Evolutionary conservation across 2,113 vertebrate species (phyloP), one percentile per base, ranked within the genome.

Genomic region (Callospermophilus lateralis): DNA sequence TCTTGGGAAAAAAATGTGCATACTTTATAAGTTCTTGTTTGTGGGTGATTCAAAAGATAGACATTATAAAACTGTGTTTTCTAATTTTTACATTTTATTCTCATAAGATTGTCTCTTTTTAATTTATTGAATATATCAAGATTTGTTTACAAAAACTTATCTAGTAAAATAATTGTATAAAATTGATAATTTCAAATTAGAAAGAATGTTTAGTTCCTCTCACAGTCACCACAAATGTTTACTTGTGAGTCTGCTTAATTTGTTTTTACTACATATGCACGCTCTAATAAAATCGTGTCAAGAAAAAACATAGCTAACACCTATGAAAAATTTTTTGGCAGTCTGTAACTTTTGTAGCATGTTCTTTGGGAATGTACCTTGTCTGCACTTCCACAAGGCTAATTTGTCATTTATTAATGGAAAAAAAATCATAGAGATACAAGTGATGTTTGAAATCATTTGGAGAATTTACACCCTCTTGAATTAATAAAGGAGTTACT

Each of bases 401-500:
- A 42, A 42, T 42, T 42, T 6, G 42, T 42, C 6, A 42, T 42
- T 42, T 42, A 42, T 42, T 42, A 42, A 42, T 6, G 42, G 42
- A 42, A 42, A 42, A n/a, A 42, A 42, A 42, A 42, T 42, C 42
- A 42, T 42, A 42, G 48, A 70, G 86, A 77, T 89, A 17, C 51
- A 95, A 85, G 53, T 94, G 93, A 94, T 68, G 17, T 86, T 85
- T 86, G 63, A 89, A 26, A 51, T 70, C 48, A 93, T 91, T 90
- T 93, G 45, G 63, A 89, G 63, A 86, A 17, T 93, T 73, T 42
- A 81, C 17, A 74, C 10, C 51, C 39, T 22, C 22, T 95, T 94
- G 95, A 96, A 78, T 86, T 96, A 96, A 80, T 86, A 55, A 48
- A 93, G 67, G 34, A 58, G 74, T 74, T 32, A 63, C 79, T 96